These are phyloP conservation scores for Lamellibrachia luymesi DNA, from an alignment of 1,140 invertebrate genomes.

Conservation along the genomic window DNA sequence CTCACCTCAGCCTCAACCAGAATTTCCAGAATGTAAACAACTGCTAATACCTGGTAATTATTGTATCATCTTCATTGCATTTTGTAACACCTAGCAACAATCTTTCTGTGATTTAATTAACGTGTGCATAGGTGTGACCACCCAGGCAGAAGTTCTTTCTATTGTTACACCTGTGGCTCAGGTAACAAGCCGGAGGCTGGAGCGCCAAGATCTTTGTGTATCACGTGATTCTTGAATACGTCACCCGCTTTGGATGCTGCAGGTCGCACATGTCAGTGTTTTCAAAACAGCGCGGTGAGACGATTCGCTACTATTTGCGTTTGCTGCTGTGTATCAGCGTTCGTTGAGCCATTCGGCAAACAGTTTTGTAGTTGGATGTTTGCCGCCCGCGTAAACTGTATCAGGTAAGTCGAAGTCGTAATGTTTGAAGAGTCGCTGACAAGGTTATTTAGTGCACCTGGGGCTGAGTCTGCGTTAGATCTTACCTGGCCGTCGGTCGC, in stretches of 20 bases:
- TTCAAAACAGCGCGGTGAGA: not conserved
- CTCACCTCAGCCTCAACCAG: no score
- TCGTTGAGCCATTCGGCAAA: not conserved
- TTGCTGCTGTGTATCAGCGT: not conserved
- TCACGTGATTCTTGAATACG: not conserved
- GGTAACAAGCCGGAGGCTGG: not conserved
- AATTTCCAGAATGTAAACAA: no score
- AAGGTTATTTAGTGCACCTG: not conserved
- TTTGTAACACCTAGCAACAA: no score
- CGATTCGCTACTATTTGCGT: not conserved
- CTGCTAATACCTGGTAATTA: no score
- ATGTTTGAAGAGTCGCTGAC: not conserved
- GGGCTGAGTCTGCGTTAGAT: not conserved
- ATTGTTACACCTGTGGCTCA: not conserved
- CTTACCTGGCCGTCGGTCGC: not conserved
- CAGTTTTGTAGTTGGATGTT: not conserved
- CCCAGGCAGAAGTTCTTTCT: not conserved
- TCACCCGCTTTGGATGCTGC: not conserved
- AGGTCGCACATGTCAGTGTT: not conserved
- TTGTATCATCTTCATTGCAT: no score
- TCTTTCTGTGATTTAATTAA: no score
- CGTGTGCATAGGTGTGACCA: not conserved
- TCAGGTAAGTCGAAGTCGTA: not conserved
- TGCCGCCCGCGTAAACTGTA: not conserved
- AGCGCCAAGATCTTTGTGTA: not conserved